Evolutionary conservation across 2,113 vertebrate species (phyloP).

Genomic region (Archilochus colubris): DNA sequence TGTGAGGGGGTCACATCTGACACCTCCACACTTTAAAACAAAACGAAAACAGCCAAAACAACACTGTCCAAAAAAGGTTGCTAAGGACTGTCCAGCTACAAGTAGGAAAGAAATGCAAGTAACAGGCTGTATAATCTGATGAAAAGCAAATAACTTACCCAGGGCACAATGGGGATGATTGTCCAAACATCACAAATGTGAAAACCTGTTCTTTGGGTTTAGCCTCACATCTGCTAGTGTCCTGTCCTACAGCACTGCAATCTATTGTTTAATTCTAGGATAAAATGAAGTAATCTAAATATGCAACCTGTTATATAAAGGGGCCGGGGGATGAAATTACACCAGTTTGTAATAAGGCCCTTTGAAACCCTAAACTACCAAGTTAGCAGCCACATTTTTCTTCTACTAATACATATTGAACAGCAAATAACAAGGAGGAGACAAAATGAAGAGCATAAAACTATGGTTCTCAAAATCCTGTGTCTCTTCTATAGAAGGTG

Average conservation of each 20-base stretch:
- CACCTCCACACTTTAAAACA: not conserved
- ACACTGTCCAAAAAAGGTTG: not conserved
- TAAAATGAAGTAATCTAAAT: conserved; percentile 83
- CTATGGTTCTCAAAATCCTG: not conserved
- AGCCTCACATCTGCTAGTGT: conserved; percentile 33
- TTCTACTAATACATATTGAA: conserved; percentile 81
- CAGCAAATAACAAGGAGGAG: conserved; percentile 78
- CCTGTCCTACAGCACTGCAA: conserved; percentile 59
- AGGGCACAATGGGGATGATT: not conserved
- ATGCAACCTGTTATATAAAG: conserved; percentile 78
- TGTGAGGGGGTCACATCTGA: not conserved
- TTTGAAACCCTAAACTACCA: conserved; percentile 87
- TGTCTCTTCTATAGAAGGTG: not conserved
- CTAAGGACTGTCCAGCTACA: not conserved
- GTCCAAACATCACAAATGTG: not conserved
- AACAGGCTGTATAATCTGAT: not conserved
- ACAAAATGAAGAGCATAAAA: conserved; percentile 48
- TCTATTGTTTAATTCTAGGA: conserved; percentile 84
- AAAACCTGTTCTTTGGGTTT: conserved; percentile 9
- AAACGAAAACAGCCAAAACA: not conserved
- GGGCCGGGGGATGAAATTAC: conserved; percentile 88
- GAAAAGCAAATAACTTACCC: conserved; percentile 26
- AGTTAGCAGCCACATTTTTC: conserved; percentile 86
- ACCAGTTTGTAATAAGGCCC: conserved; percentile 87
- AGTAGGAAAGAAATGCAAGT: not conserved